These are phyloP conservation scores for Zapus hudsonius DNA, from an alignment of 2,113 vertebrate genomes.

Conservation along the genomic window DNA sequence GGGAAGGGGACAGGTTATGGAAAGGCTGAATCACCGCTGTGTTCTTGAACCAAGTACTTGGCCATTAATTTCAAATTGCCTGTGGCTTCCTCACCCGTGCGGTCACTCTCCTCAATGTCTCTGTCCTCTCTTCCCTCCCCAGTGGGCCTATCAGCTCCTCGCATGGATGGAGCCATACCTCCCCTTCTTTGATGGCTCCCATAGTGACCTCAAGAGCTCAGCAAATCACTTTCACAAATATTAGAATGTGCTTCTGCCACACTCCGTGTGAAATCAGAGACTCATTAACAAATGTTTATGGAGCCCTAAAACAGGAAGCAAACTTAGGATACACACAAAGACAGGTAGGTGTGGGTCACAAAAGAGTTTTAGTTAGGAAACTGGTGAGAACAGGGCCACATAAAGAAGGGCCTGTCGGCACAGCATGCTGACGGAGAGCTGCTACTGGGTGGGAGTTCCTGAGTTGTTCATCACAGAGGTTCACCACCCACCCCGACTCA, in stretches of 20 bases:
- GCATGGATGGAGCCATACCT: neutral
- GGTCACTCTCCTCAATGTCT: neutral
- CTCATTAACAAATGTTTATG: neutral
- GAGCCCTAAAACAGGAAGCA: neutral
- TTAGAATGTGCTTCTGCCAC: neutral
- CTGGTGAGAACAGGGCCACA: fast-evolving
- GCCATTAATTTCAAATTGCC: neutral
- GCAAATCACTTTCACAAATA: neutral
- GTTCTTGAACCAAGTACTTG: neutral
- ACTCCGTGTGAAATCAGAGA: neutral
- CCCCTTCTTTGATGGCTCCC: neutral
- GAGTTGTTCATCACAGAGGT: fast-evolving
- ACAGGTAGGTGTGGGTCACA: neutral
- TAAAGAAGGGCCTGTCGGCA: neutral
- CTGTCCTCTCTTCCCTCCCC: neutral
- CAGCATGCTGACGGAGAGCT: neutral
- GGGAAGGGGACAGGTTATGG: fast-evolving
- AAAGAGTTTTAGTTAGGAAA: neutral
- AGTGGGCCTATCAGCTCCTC: neutral
- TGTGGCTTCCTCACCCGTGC: neutral
- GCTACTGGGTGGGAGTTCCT: fast-evolving
- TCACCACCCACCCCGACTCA: fast-evolving
- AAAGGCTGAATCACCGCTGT: fast-evolving
- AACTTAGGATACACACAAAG: neutral
- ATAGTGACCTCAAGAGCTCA: neutral